These are phyloP conservation scores for Halocynthia roretzi DNA, from an alignment of 23 tunicate genomes.

Conservation along the genomic window DNA sequence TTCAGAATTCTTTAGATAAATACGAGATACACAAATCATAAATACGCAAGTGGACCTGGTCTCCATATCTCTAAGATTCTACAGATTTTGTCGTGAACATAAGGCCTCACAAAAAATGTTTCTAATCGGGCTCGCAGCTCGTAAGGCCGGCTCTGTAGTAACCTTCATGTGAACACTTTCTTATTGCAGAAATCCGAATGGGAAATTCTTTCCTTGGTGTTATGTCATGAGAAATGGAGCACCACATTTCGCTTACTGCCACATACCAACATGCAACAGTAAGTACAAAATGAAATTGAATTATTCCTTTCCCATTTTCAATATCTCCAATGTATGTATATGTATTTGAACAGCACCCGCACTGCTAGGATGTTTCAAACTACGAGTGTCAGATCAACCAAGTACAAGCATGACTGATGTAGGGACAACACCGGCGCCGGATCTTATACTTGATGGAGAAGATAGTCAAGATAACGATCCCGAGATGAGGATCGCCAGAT, in stretches of 20 bases:
- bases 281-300: slow-evolving; percentile 10
- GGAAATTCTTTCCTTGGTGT: slow-evolving; percentile 67
- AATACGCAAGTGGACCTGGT: no score
- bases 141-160: no score
- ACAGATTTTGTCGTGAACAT: no score
- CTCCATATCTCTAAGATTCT: no score
- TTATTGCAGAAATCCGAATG: slow-evolving; percentile 45
- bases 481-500: slow-evolving; percentile 37
- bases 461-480: slow-evolving; percentile 5
- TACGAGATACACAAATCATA: no score
- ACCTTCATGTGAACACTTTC: no score
- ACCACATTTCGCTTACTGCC: slow-evolving; percentile 24
- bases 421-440: neutral
- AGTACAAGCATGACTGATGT: neutral
- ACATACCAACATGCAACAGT: slow-evolving; percentile 64
- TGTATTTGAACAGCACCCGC: slow-evolving; percentile 38
- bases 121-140: no score
- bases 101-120: no score
- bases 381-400: slow-evolving; percentile 4
- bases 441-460: slow-evolving; percentile 5
- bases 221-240: slow-evolving; percentile 25
- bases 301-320: neutral
- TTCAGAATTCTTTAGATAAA: neutral
- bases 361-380: slow-evolving; percentile 33
- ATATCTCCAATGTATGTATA: neutral